Conservation (phyloP, 2,888 invertebrate species). For the Epinotia brunnichana region DNA sequence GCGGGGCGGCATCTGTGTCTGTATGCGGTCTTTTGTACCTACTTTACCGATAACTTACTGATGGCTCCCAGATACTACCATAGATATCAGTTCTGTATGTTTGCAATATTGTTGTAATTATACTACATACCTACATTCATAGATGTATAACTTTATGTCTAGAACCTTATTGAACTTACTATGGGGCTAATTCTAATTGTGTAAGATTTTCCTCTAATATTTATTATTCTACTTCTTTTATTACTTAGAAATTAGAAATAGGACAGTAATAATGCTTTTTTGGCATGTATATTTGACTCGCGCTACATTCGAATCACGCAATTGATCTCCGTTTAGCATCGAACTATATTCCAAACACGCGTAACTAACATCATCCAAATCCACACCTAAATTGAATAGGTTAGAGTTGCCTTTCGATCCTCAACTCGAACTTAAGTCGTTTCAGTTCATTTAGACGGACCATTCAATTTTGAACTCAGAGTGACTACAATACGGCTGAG, state of each 20-base stretch:
- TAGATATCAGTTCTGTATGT: too few relatives aligned
- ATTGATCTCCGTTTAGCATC: slow-evolving; percentile 1
- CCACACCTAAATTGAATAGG: background rate
- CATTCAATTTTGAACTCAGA: background rate
- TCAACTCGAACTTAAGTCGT: background rate
- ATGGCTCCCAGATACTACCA: too few relatives aligned
- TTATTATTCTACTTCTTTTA: background rate
- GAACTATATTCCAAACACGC: background rate
- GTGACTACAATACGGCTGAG: background rate
- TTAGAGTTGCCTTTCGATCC: background rate
- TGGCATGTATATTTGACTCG: background rate
- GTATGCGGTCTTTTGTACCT: too few relatives aligned
- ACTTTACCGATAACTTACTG: too few relatives aligned
- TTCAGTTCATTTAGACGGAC: background rate
- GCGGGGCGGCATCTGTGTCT: too few relatives aligned
- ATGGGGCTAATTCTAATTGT: too few relatives aligned
- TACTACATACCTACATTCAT: too few relatives aligned
- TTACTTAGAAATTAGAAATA: background rate
- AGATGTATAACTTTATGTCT: too few relatives aligned
- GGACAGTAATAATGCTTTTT: background rate
- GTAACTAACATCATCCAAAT: background rate
- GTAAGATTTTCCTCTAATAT: too few relatives aligned
- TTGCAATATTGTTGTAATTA: too few relatives aligned
- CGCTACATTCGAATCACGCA: background rate
- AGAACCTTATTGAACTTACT: too few relatives aligned